A percentile compares a stretch with the other conserved stretches of the same genome.
phyloP scores from a whole-genome alignment of 2,888 invertebrate species.

The Tipula helvola region DNA sequence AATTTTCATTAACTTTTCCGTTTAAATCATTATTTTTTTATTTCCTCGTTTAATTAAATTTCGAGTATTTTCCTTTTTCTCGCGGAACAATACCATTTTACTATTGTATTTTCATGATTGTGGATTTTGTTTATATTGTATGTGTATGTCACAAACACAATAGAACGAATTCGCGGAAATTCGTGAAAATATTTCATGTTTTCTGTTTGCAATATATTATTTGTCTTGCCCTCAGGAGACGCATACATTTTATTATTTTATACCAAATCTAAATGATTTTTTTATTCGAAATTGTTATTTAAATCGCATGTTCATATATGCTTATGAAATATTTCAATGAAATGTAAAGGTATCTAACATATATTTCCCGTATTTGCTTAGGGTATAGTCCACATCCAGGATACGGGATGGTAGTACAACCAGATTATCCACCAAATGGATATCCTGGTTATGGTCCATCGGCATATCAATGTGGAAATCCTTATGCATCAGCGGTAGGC shows the following conservation, averaged over 20 bases:
- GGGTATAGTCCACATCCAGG: slow-evolving; percentile 82
- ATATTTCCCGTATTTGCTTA: slow-evolving; percentile 25
- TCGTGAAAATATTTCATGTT: not conserved
- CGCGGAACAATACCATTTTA: not conserved
- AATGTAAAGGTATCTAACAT: not conserved
- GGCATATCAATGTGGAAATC: slow-evolving; percentile 42
- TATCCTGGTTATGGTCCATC: slow-evolving; percentile 56
- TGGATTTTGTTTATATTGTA: not conserved
- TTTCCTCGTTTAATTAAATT: not conserved
- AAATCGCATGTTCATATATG: not conserved
- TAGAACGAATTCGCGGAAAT: not conserved
- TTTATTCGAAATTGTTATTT: not conserved
- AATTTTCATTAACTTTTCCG: not conserved
- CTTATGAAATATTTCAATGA: not conserved
- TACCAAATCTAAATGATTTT: not conserved
- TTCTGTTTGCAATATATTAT: slow-evolving; percentile 1
- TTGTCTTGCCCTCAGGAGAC: slow-evolving; percentile 6
- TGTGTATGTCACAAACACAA: not conserved
- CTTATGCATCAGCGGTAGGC: slow-evolving; percentile 33
- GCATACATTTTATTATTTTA: not conserved
- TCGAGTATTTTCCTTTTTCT: not conserved
- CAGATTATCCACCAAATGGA: slow-evolving; percentile 68
- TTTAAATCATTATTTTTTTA: slow-evolving; percentile 7
- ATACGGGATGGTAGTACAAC: slow-evolving; percentile 65
- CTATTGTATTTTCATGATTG: not conserved